A percentile compares a stretch with the other conserved stretches of the same genome.
phyloP scores from a whole-genome alignment of 37 sponge, comb jelly and placozoan species.

The Chondrosia reniformis region DNA sequence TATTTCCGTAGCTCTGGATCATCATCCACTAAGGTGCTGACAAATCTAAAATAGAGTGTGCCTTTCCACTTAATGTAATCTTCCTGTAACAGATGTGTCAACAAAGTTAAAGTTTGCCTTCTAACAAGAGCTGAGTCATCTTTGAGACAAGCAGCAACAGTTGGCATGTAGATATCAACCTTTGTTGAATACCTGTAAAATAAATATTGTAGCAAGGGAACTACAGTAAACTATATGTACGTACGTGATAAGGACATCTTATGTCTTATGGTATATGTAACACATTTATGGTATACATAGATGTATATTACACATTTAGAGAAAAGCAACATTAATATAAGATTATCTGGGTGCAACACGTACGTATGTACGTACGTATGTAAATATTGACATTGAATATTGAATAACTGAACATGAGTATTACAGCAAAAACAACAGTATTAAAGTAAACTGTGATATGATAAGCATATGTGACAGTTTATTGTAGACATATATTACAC shows the following conservation, averaged over 20 bases:
- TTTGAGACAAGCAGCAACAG: constrained; percentile 60
- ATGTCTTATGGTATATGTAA: neutral
- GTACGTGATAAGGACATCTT: neutral
- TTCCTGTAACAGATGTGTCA: constrained; percentile 74
- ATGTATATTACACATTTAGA: neutral
- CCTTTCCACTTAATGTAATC: constrained; percentile 88
- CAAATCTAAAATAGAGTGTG: constrained; percentile 59
- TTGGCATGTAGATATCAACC: constrained; percentile 69
- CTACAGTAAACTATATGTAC: neutral
- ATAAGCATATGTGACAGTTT: no score
- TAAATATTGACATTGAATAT: no score
- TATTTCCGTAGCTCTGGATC: constrained; percentile 26
- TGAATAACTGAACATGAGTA: no score
- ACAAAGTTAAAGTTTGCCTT: constrained; percentile 72
- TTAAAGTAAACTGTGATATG: no score
- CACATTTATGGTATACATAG: neutral
- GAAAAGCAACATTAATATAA: no score
- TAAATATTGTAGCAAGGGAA: neutral
- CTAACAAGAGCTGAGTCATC: constrained; percentile 52
- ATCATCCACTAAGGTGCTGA: constrained; percentile 48
- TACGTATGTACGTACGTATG: no score
- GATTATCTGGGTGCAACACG: no score
- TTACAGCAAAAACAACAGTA: no score
- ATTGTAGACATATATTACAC: no score
- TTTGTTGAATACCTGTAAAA: constrained; percentile 37